Evolutionary conservation across 1,140 invertebrate genomes (phyloP), one percentile per base, ranked within the genome.

Genomic region (Asbolus verrucosus): DNA sequence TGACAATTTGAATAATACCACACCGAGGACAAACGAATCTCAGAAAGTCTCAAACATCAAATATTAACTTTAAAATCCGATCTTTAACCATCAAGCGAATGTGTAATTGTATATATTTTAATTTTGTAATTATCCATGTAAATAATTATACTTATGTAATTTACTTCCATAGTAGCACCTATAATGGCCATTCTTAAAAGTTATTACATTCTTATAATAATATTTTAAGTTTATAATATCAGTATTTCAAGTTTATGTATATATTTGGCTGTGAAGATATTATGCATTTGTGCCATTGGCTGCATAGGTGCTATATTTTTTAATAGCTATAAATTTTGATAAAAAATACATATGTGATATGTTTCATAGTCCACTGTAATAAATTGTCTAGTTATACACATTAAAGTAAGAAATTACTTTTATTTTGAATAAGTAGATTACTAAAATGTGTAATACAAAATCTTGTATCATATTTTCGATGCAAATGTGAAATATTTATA

Each of bases 271-370:
- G 77, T 79, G 77, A 79, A n/a, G 70, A 71, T 73, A 72, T 71
- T 66, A 70, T 77, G 76, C 75, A 77, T 79, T 79, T 79, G 76
- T 79, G 77, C 76, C 76, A 79, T 77, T 74, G 76, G 74, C 74
- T 74, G 70, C 61, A 72, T 77, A 77, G 77, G 77, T 79, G 76
- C 67, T 76, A 70, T 71, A 63, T 67, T n/a, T n/a, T n/a, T n/a
- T n/a, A n/a, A 54, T 70, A 61, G 65, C 70, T 69, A 72, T 62
- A 73, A 72, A 65, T 73, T 75, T 69, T 73, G 59, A 69, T 69
- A 61, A 69, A 67, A 70, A 69, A 69, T 36, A 73, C 72, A 66
- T 71, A 75, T 76, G 72, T 76, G 75, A 75, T 80, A 78, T 73
- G 73, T 76, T 76, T 65, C 39, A 60, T 67, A 65, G 43, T 71